Conservation (phyloP, 2,797 vertebrate genomes). For the Etheostoma perlongum region DNA sequence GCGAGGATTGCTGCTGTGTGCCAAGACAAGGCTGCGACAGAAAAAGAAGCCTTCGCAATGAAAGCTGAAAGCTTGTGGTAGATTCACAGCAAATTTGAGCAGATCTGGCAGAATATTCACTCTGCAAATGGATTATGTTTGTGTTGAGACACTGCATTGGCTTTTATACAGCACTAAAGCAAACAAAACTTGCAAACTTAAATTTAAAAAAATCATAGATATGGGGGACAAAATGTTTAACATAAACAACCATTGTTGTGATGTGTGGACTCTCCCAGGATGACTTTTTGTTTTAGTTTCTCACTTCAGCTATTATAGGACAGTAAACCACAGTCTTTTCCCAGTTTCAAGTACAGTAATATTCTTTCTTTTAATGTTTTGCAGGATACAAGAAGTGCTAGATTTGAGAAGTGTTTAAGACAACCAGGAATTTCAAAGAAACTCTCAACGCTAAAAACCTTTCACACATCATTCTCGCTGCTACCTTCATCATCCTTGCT, state of each 20-base stretch:
- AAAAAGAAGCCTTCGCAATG: not conserved
- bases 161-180: not conserved
- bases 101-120: not conserved
- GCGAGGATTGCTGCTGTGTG: not conserved
- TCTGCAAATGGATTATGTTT: not conserved
- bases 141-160: not conserved
- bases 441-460: conserved; percentile 31
- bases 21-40: not conserved
- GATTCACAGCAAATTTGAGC: not conserved
- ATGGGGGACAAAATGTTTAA: not conserved
- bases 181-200: not conserved
- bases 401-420: conserved; percentile 17
- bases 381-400: not conserved
- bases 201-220: not conserved
- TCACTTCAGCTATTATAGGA: not conserved
- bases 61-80: not conserved
- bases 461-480: conserved; percentile 9
- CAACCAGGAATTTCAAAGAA: conserved; percentile 33
- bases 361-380: not conserved
- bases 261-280: not conserved
- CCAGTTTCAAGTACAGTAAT: not conserved
- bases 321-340: not conserved
- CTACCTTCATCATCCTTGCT: conserved; percentile 59
- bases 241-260: not conserved
- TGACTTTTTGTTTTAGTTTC: not conserved